These are phyloP conservation scores for Galeopsomyia nigrocyanea DNA, from an alignment of 2,888 invertebrate species.

Conservation along the genomic window DNA sequence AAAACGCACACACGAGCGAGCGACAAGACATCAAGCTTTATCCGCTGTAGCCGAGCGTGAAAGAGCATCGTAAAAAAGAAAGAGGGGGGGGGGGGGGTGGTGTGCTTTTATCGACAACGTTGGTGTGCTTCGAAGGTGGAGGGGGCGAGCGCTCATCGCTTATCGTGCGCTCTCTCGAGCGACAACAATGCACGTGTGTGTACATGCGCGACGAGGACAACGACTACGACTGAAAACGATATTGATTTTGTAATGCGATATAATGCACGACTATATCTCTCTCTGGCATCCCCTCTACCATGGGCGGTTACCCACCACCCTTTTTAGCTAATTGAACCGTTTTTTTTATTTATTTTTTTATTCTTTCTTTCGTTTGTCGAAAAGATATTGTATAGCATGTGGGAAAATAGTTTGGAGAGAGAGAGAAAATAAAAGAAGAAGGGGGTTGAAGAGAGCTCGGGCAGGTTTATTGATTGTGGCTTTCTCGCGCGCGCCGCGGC, in stretches of 20 bases:
- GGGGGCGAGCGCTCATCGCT: conserved; percentile 22
- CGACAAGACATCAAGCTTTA: too few relatives aligned
- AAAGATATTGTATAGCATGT: background rate
- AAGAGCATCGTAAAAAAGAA: too few relatives aligned
- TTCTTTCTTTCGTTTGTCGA: background rate
- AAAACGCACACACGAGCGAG: too few relatives aligned
- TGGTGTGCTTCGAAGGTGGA: too few relatives aligned
- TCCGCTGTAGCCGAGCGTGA: too few relatives aligned
- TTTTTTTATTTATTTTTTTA: too few relatives aligned
- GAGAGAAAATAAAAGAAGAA: background rate
- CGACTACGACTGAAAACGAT: conserved; percentile 31
- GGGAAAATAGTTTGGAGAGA: conserved; percentile 22
- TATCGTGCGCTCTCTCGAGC: conserved; percentile 22
- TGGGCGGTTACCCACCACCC: too few relatives aligned
- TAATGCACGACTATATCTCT: conserved; percentile 9
- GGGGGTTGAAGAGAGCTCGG: conserved; percentile 15
- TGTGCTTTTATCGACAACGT: too few relatives aligned
- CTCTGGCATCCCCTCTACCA: background rate
- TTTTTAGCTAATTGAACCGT: too few relatives aligned
- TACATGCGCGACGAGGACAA: conserved; percentile 8
- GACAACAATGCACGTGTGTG: conserved; percentile 5
- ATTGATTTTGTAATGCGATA: conserved; percentile 47
- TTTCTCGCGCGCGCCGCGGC: conserved; percentile 43
- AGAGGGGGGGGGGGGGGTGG: too few relatives aligned
- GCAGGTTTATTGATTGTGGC: conserved; percentile 64